Conservation (phyloP, 2,797 vertebrate genomes). For the Vespertilio murinus region DNA sequence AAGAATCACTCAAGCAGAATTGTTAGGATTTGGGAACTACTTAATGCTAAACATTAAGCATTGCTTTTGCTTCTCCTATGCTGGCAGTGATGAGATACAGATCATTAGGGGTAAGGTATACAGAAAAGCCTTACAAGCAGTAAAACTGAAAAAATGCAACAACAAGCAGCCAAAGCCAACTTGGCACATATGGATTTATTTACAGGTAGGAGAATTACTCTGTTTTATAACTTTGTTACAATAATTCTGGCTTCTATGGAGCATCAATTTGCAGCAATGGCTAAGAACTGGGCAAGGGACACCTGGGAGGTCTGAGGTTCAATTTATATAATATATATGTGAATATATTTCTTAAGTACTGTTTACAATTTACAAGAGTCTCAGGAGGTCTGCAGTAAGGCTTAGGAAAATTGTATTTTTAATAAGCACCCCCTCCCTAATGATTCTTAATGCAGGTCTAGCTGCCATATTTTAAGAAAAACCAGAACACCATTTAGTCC, state of each 20-base stretch:
- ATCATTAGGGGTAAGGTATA: not conserved
- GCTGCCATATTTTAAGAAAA: not conserved
- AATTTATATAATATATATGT: not conserved
- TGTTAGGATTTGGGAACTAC: not conserved
- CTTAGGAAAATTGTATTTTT: slow-evolving; percentile 12
- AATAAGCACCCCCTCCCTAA: not conserved
- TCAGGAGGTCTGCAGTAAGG: not conserved
- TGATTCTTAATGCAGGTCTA: slow-evolving; percentile 30
- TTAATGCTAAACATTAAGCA: not conserved
- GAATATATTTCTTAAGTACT: not conserved
- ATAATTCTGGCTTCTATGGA: not conserved
- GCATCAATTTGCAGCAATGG: not conserved
- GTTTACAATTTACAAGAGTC: not conserved
- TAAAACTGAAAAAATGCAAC: not conserved
- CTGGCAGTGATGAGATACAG: not conserved
- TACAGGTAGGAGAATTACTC: not conserved
- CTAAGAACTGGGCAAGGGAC: not conserved
- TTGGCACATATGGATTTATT: not conserved
- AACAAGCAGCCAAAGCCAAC: slow-evolving; percentile 7
- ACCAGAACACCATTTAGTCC: not conserved
- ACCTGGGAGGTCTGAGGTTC: not conserved
- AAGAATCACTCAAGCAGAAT: slow-evolving; percentile 1
- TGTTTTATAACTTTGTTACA: not conserved
- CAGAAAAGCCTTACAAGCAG: not conserved
- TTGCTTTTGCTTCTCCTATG: not conserved